Evolutionary conservation across 2,113 vertebrate species (phyloP).

Genomic region (Chaetodon auriga): DNA sequence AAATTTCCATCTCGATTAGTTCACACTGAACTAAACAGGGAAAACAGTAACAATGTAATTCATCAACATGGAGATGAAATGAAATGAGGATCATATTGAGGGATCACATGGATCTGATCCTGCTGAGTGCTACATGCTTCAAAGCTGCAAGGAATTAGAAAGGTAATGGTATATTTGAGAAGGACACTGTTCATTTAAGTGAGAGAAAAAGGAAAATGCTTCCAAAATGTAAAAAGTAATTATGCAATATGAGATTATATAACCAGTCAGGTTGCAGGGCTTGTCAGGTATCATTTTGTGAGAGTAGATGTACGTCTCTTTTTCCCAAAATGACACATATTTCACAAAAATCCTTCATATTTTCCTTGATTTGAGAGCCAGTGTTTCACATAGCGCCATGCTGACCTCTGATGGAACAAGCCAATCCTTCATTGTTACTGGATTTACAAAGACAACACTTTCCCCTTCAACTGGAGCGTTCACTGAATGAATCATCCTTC

Average conservation of each 20-base stretch:
- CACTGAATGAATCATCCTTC: slow-evolving; percentile 52
- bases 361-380: not conserved
- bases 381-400: not conserved
- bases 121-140: not conserved
- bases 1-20: slow-evolving; percentile 63
- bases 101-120: slow-evolving; percentile 1
- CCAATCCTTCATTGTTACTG: slow-evolving; percentile 24
- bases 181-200: not conserved
- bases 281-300: not conserved
- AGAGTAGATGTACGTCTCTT: not conserved
- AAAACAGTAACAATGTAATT: slow-evolving; percentile 47
- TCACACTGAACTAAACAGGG: slow-evolving; percentile 35
- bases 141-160: not conserved
- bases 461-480: slow-evolving; percentile 31
- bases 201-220: not conserved
- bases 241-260: not conserved
- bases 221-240: not conserved
- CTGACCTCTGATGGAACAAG: slow-evolving; percentile 11
- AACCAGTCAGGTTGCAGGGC: not conserved
- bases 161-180: not conserved
- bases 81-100: not conserved
- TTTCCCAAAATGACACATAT: not conserved
- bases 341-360: not conserved
- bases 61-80: slow-evolving; percentile 42
- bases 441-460: slow-evolving; percentile 33